Base-by-base conservation (phyloP, 2,113 vertebrate genomes). In the Nothocercus julius region DNA sequence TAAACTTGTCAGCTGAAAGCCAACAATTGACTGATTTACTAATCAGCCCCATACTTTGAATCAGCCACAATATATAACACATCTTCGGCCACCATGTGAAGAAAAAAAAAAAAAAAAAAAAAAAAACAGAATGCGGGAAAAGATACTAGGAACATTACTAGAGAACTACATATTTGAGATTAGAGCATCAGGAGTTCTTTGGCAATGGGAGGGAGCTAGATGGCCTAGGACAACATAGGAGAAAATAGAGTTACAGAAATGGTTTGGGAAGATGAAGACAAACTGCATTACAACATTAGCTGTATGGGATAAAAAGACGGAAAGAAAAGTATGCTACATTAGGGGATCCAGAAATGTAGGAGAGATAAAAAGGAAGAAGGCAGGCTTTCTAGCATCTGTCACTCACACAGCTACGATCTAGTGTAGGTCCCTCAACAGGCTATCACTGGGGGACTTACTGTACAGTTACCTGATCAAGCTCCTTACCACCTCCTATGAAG, bases 361-460 rank as follows among this genome's bases (percentile, higher is more conserved):
- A 12, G 1, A 6, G 51, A 38, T 20, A 28, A 59, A 5, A 4
- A 40, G 45, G 13, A 83, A 86, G 30, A 66, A 9, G 1, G 5
- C 4, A 69, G 11, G 24, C 4, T 85, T 93, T 82, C n/a, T 45
- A 0, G 16, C 9, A 34, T 47, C 53, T 80, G 24, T 47, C 45
- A 12, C 27, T 76, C 25, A n/a, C 32, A 56, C 38, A 64, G 49
- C 25, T 72, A 20, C 11, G 32, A 0, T 22, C 36, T 81, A 0
- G 0, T 40, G 24, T 9, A 79, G 25, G 62, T 53, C 4, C 19
- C 30, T 30, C 0, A 0, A 36, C 8, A 73, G 40, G 75, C 20
- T 49, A 28, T 53, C 54, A 32, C 13, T 58, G 32, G 17, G 18
- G n/a, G 10, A 28, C 22, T 80, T 73, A 27, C 19, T 22, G 1